Conservation (phyloP, 2,888 invertebrate genomes). For the Chironomus tentans region DNA sequence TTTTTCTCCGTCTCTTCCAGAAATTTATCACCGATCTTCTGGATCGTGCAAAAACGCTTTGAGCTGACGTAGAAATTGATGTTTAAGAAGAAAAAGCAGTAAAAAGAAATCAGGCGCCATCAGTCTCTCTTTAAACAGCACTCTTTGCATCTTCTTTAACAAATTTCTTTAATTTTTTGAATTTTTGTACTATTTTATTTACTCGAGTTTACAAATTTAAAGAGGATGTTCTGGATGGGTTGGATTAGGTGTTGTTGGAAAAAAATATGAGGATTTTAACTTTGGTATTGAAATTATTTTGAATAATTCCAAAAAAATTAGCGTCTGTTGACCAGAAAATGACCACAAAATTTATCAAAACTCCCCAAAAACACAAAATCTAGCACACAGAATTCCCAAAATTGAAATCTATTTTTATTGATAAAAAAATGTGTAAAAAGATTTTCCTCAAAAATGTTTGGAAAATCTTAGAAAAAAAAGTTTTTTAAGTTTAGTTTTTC, state of each 20-base stretch:
- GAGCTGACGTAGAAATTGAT: slow-evolving; percentile 38
- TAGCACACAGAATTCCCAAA: too few species aligned
- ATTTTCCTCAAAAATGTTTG: too few species aligned
- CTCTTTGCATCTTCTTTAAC: background rate
- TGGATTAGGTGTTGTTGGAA: too few species aligned
- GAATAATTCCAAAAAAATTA: too few species aligned
- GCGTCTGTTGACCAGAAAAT: background rate
- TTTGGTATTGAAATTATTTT: too few species aligned
- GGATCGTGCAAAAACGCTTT: slow-evolving; percentile 82
- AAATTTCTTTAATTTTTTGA: background rate
- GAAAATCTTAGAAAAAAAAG: too few species aligned
- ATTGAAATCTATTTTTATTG: background rate
- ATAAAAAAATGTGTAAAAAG: background rate
- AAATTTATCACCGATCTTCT: slow-evolving; percentile 85
- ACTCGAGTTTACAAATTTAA: background rate
- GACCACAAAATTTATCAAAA: background rate
- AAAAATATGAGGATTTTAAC: too few species aligned
- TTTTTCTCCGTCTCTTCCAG: slow-evolving; percentile 46
- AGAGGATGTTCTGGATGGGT: too few species aligned
- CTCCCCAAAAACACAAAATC: too few species aligned
- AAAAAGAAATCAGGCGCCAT: slow-evolving; percentile 13
- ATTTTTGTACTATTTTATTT: background rate
- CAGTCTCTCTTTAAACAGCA: slow-evolving; percentile 11
- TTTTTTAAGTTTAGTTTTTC: too few species aligned
- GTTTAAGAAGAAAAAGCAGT: slow-evolving; percentile 7